Conservation (phyloP, 1,140 invertebrate genomes). For the Hyles vespertilio region DNA sequence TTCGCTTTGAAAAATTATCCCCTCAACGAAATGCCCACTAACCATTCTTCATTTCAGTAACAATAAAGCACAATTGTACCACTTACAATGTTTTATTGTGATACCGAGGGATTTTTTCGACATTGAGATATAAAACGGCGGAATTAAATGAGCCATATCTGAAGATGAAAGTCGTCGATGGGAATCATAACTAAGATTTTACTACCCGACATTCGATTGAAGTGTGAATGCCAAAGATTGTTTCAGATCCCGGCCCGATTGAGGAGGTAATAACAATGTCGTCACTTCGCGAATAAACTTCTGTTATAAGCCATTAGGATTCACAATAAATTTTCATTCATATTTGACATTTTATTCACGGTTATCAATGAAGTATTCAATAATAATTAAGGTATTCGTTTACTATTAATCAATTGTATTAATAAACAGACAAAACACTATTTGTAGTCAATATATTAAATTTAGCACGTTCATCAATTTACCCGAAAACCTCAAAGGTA, state of each 20-base stretch:
- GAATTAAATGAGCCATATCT: conserved; percentile 36
- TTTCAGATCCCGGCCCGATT: conserved; percentile 48
- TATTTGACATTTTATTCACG: conserved; percentile 2
- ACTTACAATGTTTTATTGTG: conserved; percentile 9
- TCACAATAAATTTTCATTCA: conserved; percentile 47
- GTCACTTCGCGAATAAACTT: conserved; percentile 61
- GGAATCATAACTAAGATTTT: conserved; percentile 61
- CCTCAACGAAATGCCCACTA: not conserved
- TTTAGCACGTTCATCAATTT: too few relatives aligned
- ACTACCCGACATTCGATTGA: conserved; percentile 42
- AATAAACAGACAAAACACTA: too few relatives aligned
- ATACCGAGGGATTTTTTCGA: not conserved
- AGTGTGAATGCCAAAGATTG: conserved; percentile 49
- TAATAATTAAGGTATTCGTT: too few relatives aligned
- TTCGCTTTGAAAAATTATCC: conserved; percentile 36
- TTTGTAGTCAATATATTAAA: too few relatives aligned
- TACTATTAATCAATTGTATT: too few relatives aligned
- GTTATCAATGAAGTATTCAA: too few relatives aligned
- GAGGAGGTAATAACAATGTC: conserved; percentile 67
- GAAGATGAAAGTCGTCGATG: conserved; percentile 35
- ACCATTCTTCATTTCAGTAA: conserved; percentile 5
- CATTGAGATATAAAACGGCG: conserved; percentile 5
- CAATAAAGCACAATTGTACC: conserved; percentile 11
- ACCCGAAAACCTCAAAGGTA: too few relatives aligned
- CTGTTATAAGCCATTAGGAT: conserved; percentile 26